These are phyloP conservation scores for Drosophila peninsularis DNA, from an alignment of 2,888 invertebrate genomes.

Conservation along the genomic window DNA sequence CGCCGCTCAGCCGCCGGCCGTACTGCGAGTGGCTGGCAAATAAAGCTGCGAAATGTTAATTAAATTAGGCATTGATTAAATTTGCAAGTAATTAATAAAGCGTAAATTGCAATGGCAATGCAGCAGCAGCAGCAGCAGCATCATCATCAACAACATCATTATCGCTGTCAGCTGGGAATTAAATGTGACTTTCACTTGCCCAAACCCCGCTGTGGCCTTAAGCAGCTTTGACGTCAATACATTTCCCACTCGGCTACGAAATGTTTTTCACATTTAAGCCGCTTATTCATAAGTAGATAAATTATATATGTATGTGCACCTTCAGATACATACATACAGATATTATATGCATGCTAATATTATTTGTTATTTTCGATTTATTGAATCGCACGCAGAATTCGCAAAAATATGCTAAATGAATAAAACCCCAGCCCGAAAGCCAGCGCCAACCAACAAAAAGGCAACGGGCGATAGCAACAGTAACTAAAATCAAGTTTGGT, in stretches of 20 bases:
- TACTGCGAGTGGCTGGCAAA: slow-evolving; percentile 28
- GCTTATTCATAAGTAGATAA: slow-evolving; percentile 51
- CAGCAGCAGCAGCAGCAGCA: slow-evolving; percentile 22
- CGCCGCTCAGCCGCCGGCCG: slow-evolving; percentile 1
- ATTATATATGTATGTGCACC: slow-evolving; percentile 7
- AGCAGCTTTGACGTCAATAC: slow-evolving; percentile 70
- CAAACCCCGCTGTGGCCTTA: slow-evolving; percentile 19
- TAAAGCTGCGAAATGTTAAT: slow-evolving; percentile 55
- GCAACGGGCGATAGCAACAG: slow-evolving; percentile 63
- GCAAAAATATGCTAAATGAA: slow-evolving; percentile 76
- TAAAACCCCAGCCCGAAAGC: slow-evolving; percentile 19
- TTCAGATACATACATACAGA: slow-evolving; percentile 12
- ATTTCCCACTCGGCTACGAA: slow-evolving; percentile 31
- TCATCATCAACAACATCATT: slow-evolving; percentile 10
- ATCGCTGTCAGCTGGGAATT: slow-evolving; percentile 8
- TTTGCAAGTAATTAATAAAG: slow-evolving; percentile 69
- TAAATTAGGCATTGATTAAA: slow-evolving; percentile 69
- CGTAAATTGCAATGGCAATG: slow-evolving; percentile 66
- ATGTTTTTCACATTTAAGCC: slow-evolving; percentile 62
- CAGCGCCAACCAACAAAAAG: slow-evolving; percentile 7
- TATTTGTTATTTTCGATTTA: slow-evolving; percentile 61
- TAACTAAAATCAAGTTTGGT: slow-evolving; percentile 53
- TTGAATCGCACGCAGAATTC: slow-evolving; percentile 65
- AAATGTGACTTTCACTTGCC: slow-evolving; percentile 48
- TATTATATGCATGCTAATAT: slow-evolving; percentile 47